A percentile compares a stretch with the other conserved stretches of the same genome.
phyloP scores from a whole-genome alignment of 2,113 vertebrate genomes.

The Tyto alba region DNA sequence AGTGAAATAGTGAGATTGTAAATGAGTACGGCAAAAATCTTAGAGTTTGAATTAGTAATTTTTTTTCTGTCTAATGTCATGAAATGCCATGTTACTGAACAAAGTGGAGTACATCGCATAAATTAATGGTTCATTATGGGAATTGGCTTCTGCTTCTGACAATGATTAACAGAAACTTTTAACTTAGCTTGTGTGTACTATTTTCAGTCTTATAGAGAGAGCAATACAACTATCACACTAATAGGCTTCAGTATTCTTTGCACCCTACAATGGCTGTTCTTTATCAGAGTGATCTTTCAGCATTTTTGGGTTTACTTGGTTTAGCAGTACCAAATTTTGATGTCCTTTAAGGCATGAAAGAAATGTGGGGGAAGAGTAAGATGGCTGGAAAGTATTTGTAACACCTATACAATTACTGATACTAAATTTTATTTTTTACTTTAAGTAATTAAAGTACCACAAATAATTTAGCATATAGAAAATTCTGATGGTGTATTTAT shows the following conservation, averaged over 20 bases:
- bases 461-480: background rate
- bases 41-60: background rate
- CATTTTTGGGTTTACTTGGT: background rate
- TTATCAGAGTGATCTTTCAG: background rate
- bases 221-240: background rate
- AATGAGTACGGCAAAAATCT: background rate
- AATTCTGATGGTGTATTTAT: background rate
- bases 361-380: background rate
- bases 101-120: background rate
- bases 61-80: background rate
- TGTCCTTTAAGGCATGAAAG: background rate
- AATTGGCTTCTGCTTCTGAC: background rate
- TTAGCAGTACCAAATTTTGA: background rate
- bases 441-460: background rate
- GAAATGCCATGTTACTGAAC: background rate
- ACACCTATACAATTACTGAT: background rate
- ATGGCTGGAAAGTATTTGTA: background rate
- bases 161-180: conserved; percentile 27
- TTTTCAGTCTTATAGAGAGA: background rate
- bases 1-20: background rate
- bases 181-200: background rate
- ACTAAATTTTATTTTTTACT: background rate
- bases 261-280: background rate
- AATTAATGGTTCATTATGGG: background rate
- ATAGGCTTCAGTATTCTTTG: background rate